These are phyloP conservation scores for Pseudotriccus pelzelni DNA, from an alignment of 2,797 vertebrate species.

Conservation along the genomic window DNA sequence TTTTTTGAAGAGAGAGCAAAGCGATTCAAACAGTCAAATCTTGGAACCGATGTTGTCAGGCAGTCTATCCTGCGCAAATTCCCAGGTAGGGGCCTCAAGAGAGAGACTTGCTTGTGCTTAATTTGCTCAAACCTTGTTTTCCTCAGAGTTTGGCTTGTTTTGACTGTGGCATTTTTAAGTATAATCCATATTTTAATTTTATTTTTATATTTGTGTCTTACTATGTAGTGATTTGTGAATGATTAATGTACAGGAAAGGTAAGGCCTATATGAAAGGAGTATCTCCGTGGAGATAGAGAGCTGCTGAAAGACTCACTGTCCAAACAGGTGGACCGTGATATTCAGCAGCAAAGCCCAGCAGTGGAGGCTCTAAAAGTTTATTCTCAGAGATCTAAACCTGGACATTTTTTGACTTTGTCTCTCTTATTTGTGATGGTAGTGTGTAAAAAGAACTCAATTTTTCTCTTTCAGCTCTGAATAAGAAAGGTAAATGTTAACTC, in stretches of 20 bases:
- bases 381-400: neutral
- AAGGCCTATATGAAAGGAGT: neutral
- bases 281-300: neutral
- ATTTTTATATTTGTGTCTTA: neutral
- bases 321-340: neutral
- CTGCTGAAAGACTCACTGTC: neutral
- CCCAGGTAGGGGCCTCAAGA: conserved; percentile 54
- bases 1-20: conserved; percentile 95
- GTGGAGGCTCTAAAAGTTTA: neutral
- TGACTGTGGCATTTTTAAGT: neutral
- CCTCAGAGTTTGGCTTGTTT: neutral
- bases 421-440: neutral
- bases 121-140: neutral
- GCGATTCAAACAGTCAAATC: conserved; percentile 83
- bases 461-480: neutral
- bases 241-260: neutral
- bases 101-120: neutral
- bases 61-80: conserved; percentile 87
- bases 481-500: neutral
- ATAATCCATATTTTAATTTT: neutral
- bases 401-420: neutral
- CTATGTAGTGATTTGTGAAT: neutral
- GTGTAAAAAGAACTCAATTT: neutral
- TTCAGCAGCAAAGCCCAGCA: neutral
- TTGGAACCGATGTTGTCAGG: conserved; percentile 88